Conservation (phyloP, 2,797 vertebrate species). For the Spizella passerina region DNA sequence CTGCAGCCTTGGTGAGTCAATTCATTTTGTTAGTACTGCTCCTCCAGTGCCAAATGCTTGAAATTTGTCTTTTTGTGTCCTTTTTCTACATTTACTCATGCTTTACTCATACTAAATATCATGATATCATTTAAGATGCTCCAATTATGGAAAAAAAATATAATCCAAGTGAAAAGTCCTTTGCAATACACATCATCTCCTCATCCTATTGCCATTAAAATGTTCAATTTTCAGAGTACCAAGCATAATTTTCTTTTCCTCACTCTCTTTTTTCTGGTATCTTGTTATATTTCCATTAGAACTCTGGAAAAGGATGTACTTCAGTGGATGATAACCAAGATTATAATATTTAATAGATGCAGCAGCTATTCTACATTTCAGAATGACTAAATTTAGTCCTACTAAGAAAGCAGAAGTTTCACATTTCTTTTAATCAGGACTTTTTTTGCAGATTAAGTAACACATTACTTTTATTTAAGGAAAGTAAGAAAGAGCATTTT, state of each 20-base stretch:
- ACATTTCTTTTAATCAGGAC: not conserved
- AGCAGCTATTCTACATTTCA: not conserved
- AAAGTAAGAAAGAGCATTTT: not conserved
- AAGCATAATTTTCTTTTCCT: conserved; percentile 2
- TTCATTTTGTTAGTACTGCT: not conserved
- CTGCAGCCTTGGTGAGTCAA: not conserved
- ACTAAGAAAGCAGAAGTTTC: not conserved
- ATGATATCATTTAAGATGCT: not conserved
- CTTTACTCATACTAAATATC: not conserved
- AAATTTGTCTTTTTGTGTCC: not conserved
- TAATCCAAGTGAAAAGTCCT: not conserved
- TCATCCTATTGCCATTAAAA: conserved; percentile 1
- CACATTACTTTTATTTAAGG: not conserved
- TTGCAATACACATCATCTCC: not conserved
- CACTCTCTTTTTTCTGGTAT: not conserved
- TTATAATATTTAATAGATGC: not conserved
- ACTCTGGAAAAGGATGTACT: not conserved
- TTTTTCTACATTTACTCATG: not conserved
- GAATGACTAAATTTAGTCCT: conserved; percentile 8
- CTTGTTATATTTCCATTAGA: conserved; percentile 10
- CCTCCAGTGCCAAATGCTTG: not conserved
- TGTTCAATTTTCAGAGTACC: not conserved
- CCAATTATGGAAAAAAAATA: not conserved
- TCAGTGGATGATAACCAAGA: not conserved
- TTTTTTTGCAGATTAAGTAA: not conserved